Evolutionary conservation across 2,888 invertebrate genomes (phyloP).

Genomic region (Saturnia pavonia): DNA sequence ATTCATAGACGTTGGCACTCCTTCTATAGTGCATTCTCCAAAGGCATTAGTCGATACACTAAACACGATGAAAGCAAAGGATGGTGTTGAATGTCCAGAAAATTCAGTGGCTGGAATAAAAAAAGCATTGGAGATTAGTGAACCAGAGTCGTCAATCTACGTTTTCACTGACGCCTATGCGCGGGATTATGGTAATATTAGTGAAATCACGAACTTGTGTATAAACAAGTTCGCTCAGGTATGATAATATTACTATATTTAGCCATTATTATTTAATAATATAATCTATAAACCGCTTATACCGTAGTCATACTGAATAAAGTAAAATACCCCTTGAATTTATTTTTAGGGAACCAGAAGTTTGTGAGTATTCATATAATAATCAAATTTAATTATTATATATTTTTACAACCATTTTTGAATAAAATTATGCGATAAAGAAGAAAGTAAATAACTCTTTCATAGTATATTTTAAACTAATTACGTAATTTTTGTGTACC

Average conservation of each 20-base stretch:
- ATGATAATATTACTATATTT: not conserved
- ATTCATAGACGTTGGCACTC: constrained; percentile 37
- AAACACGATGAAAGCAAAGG: constrained; percentile 34
- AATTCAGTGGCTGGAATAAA: constrained; percentile 57
- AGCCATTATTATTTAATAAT: not conserved
- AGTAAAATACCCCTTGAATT: no score
- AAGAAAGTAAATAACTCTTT: no score
- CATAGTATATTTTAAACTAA: no score
- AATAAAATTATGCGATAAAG: no score
- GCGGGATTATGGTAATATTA: constrained; percentile 39
- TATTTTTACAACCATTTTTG: no score
- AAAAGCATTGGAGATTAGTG: constrained; percentile 48
- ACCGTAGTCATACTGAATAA: no score
- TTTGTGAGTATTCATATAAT: no score
- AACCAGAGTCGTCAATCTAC: constrained; percentile 48
- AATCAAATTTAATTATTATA: no score
- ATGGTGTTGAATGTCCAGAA: constrained; percentile 54
- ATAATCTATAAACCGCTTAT: no score
- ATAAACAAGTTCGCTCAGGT: constrained; percentile 44
- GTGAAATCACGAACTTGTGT: constrained; percentile 38
- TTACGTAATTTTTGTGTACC: no score
- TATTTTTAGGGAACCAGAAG: no score
- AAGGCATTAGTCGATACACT: constrained; percentile 32
- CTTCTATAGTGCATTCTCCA: constrained; percentile 28
- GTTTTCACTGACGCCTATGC: constrained; percentile 63